These are phyloP conservation scores for Stegodyphus dumicola DNA, from an alignment of 1,140 invertebrate species.

Conservation along the genomic window DNA sequence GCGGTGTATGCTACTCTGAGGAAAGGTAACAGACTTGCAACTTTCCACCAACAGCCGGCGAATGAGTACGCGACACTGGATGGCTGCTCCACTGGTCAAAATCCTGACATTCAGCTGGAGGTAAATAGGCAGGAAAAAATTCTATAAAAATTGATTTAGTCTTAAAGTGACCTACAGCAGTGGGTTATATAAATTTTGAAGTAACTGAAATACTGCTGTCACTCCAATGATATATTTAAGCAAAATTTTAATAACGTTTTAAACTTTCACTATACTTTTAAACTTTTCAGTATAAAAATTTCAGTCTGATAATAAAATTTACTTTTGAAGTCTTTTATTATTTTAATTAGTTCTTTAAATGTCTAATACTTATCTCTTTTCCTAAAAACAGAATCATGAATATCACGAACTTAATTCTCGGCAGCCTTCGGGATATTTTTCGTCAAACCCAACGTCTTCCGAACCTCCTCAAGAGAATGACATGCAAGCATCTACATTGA, in stretches of 20 bases:
- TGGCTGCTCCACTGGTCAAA: constrained; percentile 43
- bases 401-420: constrained; percentile 53
- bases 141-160: too few relatives aligned
- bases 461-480: constrained; percentile 67
- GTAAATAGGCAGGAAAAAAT: not conserved
- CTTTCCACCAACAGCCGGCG: constrained; percentile 35
- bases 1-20: constrained; percentile 58
- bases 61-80: constrained; percentile 61
- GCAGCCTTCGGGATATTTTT: constrained; percentile 8
- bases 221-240: too few relatives aligned
- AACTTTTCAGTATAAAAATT: too few relatives aligned
- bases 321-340: too few relatives aligned
- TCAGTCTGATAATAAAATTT: too few relatives aligned
- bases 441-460: constrained; percentile 65
- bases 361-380: too few relatives aligned
- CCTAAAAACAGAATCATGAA: constrained; percentile 42
- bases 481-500: constrained; percentile 62
- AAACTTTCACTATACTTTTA: too few relatives aligned
- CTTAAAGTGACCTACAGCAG: too few relatives aligned
- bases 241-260: too few relatives aligned
- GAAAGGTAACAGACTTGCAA: constrained; percentile 23
- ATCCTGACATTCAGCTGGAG: constrained; percentile 24
- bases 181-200: too few relatives aligned
- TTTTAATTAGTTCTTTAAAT: too few relatives aligned
- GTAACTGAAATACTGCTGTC: too few relatives aligned